Evolutionary conservation across 2,797 vertebrate genomes (phyloP), one percentile per base, ranked within the genome.

Genomic region (Schizopygopsis pylzovi): DNA sequence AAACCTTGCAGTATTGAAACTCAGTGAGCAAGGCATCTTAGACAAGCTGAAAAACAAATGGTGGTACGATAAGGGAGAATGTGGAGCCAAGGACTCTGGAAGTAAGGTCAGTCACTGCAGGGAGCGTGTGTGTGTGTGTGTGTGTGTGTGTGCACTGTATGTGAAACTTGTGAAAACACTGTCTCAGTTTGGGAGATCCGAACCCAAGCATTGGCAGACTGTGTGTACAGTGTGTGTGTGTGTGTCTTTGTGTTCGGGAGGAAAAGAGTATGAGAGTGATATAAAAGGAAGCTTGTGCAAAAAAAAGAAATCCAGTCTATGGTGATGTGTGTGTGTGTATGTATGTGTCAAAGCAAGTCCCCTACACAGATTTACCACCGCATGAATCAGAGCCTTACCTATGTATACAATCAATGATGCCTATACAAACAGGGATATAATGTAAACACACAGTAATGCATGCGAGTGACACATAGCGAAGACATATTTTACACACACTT

Each of bases 11-110:
- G 98, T 99, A 97, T 99, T 99, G 98, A 99, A 99, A 99, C 98
- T 99, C 98, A 99, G 98, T 99, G 98, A 99, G 96, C 97, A 97
- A 99, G 98, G 98, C 97, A 96, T 98, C 98, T 99, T 99, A 99
- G 98, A 99, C 98, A 99, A 99, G 98, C 98, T 99, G 98, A 99
- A 99, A 99, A 99, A 99, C 98, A 99, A 99, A 99, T 99, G 98
- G 98, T 99, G 98, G 98, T 97, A 97, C 96, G 96, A 97, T 97
- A 97, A 97, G 94, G 96, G 96, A 96, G 96, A 97, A 96, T 97
- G 96, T 97, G 96, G 96, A 96, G 95, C 96, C 96, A 97, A 97
- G 96, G 96, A 97, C 95, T 97, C 96, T 95, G 96, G 96, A 97
- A 97, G 96, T 96, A 97, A 97, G 96, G 96, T 97, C 94, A 97